These are phyloP conservation scores for Oncorhynchus nerka DNA, from an alignment of 2,113 vertebrate genomes.

Conservation along the genomic window DNA sequence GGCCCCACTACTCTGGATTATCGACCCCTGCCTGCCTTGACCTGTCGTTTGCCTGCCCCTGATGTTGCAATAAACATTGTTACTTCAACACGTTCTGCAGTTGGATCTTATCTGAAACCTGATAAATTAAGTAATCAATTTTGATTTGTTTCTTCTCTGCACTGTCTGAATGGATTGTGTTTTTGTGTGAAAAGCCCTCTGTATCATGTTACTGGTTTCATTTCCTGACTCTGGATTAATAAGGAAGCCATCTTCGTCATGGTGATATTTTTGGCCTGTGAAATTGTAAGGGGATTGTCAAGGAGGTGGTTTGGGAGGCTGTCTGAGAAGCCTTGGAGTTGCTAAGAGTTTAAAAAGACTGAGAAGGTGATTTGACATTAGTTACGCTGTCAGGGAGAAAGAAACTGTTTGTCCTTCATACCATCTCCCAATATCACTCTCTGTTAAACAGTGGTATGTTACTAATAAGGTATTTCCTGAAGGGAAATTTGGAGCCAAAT, in stretches of 20 bases:
- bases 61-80: too few species aligned
- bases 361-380: neutral
- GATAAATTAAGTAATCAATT: neutral
- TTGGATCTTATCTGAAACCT: too few species aligned
- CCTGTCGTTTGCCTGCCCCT: too few species aligned
- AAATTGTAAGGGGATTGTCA: constrained; percentile 1
- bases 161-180: neutral
- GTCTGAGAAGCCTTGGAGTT: neutral
- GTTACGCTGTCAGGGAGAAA: neutral
- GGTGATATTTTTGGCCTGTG: constrained; percentile 15
- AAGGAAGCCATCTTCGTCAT: neutral
- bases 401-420: neutral
- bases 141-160: neutral
- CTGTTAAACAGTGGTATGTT: neutral
- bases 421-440: neutral
- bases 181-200: neutral
- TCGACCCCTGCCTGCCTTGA: too few species aligned
- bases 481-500: neutral
- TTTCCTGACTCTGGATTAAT: constrained; percentile 16
- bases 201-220: neutral
- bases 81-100: too few species aligned
- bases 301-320: neutral
- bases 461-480: neutral
- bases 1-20: too few species aligned
- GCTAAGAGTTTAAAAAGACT: neutral